Evolutionary conservation across 1,140 invertebrate species (phyloP), one percentile per base, ranked within the genome.

Genomic region (Goniozus legneri): DNA sequence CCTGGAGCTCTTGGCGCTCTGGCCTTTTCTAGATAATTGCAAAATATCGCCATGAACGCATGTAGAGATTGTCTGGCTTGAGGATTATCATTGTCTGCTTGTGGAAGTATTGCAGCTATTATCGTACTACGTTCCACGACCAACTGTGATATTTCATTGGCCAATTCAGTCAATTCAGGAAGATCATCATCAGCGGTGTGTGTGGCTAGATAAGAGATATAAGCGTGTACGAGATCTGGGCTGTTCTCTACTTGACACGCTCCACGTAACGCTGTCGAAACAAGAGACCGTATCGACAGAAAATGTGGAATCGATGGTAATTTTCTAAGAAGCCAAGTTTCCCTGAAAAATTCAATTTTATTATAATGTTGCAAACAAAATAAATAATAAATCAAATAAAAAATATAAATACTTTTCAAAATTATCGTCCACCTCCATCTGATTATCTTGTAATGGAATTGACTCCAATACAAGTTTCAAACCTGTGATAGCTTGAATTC

Each of bases 41-140:
- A 82, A 64, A 92, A 91, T 8, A 95, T 85, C 10, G 79, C 73
- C 41, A 92, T 84, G 18, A 96, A 79, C 1, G 89, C 83, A 52
- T 89, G 82, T 10, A 95, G 76, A 1, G 87, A 86, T 36, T 80
- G 78, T 43, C 78, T 73, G 51, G 82, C 69, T 57, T 80, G 70
- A 1, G 62, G 48, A 47, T 67, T 71, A 41, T 73, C 73, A 18
- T 77, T 66, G 52, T 80, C 76, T 12, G 76, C 62, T 7, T 80
- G 77, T 1, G 91, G 92, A 14, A 96, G 73, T 44, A 97, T 88
- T 39, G 88, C 85, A 22, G 85, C 83, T 34, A 93, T 86, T 47
- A 97, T 87, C 4, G 88, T 91, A 50, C 86, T 89, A n/a, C 95
- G 78, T 71, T 97, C 94, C 13, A 97, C 93, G 38, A 98, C 88